phyloP scores from a whole-genome alignment of 2,113 vertebrate species.

The Tyrannus savana region DNA sequence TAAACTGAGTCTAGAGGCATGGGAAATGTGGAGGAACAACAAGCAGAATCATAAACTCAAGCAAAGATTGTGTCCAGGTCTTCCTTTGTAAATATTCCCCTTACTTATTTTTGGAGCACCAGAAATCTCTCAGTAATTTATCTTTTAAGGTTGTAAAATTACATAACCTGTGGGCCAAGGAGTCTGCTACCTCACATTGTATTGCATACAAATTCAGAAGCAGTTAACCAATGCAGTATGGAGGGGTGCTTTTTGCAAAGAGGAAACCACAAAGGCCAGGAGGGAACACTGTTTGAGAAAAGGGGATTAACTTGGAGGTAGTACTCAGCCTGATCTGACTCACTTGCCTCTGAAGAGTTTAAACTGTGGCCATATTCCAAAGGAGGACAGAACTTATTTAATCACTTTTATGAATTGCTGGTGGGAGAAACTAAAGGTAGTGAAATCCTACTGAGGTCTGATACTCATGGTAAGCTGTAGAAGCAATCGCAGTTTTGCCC shows the following conservation, averaged over 20 bases:
- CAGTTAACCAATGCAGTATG: slow-evolving; percentile 11
- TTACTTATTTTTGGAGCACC: not conserved
- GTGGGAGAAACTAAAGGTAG: not conserved
- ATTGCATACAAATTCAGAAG: not conserved
- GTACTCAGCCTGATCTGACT: not conserved
- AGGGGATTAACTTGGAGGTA: not conserved
- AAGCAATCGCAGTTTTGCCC: not conserved
- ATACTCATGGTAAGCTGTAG: not conserved
- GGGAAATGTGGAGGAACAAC: not conserved
- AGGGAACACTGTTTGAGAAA: not conserved
- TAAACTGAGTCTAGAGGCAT: not conserved
- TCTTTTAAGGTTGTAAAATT: not conserved
- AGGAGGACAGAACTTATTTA: slow-evolving; percentile 8
- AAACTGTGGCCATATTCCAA: not conserved
- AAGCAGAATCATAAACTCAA: not conserved
- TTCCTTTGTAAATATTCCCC: slow-evolving; percentile 18
- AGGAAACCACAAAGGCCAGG: slow-evolving; percentile 24
- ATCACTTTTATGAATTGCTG: not conserved
- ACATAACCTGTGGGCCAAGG: not conserved
- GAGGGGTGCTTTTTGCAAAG: not conserved
- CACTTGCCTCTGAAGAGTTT: not conserved
- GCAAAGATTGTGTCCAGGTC: not conserved
- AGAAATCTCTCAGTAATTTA: slow-evolving; percentile 13
- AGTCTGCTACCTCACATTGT: not conserved
- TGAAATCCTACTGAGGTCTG: not conserved